Conservation (phyloP, 2,888 invertebrate species). For the Dryocosmus kuriphilus region DNA sequence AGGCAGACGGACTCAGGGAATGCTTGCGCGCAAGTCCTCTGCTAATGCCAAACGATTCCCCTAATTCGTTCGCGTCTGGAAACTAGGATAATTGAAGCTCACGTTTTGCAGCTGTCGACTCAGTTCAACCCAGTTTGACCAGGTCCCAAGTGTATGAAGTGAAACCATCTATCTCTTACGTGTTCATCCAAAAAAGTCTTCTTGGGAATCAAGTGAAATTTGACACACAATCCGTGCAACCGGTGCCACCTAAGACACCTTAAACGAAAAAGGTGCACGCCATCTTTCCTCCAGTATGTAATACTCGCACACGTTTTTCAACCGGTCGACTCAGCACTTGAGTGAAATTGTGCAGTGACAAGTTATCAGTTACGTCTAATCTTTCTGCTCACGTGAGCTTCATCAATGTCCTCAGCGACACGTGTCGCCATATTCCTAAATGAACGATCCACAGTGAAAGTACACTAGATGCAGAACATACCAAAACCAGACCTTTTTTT, state of each 20-base stretch:
- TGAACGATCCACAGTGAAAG: background rate
- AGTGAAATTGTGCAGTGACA: constrained; percentile 10
- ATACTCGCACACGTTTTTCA: constrained; percentile 4
- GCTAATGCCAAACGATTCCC: constrained; percentile 32
- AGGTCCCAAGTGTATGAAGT: background rate
- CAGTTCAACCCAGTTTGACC: background rate
- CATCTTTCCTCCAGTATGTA: constrained; percentile 30
- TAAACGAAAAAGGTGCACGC: constrained; percentile 4
- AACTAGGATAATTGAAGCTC: constrained; percentile 19
- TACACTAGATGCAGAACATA: constrained; percentile 5
- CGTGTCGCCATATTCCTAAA: constrained; percentile 13
- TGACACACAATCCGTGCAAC: background rate
- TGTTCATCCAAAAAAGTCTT: background rate
- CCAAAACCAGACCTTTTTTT: background rate
- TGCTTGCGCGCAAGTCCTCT: constrained; percentile 32
- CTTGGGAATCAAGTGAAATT: background rate
- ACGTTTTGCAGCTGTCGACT: constrained; percentile 6
- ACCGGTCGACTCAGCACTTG: constrained; percentile 18
- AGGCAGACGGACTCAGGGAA: background rate
- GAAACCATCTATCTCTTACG: background rate
- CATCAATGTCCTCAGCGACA: background rate
- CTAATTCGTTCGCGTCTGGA: constrained; percentile 34
- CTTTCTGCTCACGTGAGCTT: background rate
- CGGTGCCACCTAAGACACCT: background rate
- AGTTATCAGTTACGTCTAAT: constrained; percentile 3